Evolutionary conservation across 2,113 vertebrate species (phyloP), one percentile per base, ranked within the genome.

Genomic region (Istiophorus platypterus): DNA sequence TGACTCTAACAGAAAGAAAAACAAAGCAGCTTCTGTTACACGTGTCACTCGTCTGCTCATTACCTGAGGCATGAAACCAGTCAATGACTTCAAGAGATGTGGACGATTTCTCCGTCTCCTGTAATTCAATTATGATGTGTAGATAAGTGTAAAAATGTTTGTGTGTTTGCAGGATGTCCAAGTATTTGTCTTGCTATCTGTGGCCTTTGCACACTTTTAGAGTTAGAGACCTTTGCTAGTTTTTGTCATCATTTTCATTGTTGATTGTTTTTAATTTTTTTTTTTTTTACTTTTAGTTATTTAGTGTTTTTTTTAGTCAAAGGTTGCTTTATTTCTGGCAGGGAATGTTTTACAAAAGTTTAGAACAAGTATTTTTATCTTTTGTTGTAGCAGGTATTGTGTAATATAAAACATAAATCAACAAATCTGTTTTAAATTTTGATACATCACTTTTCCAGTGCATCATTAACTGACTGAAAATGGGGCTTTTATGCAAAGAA

Each of bases 1-100:
- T 59, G 57, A 37, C 63, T 27, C 24, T 8, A 41, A 73, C 22
- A 22, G 29, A 59, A n/a, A 6, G n/a, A 2, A 68, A 62, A 76
- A 68, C n/a, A 70, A 51, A 66, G 42, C 49, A 18, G 75, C 81
- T 90, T 86, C 67, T 47, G 29, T 90, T 80, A 77, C 84, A 80
- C 68, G 22, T 56, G 72, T 72, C 61, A 58, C 78, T 52, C 34
- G 10, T 1, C 24, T 8, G 1, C 62, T 78, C 37, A 10, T 22
- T 68, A 45, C n/a, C 18, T 2, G 66, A 56, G 63, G 72, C 39
- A 27, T 42, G n/a, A 34, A 9, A 29, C 45, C 70, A 61, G 24
- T 29, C 29, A 3, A 4, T 72, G 65, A 56, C 73, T 63, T 66
- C 12, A 73, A 2, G 39, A 56, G 2, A 71, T 62, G 51, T 45